These are phyloP conservation scores for Campoplex capitator DNA, from an alignment of 2,888 invertebrate species.

Conservation along the genomic window DNA sequence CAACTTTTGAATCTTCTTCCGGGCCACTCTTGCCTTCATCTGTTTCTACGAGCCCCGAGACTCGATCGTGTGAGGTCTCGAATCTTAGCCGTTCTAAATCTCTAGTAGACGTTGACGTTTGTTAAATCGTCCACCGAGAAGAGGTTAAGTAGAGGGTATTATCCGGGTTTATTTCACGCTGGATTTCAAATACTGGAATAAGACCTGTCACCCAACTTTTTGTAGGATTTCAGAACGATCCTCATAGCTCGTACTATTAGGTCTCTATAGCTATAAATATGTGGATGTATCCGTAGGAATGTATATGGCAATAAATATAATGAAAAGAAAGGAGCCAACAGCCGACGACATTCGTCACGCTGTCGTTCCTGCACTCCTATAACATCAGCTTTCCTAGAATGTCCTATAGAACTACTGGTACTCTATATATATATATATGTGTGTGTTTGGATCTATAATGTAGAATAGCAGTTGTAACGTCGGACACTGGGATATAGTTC, in stretches of 20 bases:
- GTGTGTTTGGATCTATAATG: slow-evolving; percentile 15
- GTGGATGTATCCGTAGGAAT: not conserved
- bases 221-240: slow-evolving; percentile 43
- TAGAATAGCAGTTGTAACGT: slow-evolving; percentile 29
- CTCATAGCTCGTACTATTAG: slow-evolving; percentile 3
- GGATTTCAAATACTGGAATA: slow-evolving; percentile 43
- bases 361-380: slow-evolving; percentile 53
- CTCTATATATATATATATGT: not conserved
- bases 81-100: slow-evolving; percentile 32
- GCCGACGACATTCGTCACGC: slow-evolving; percentile 66
- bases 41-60: slow-evolving; percentile 14
- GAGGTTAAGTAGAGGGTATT: slow-evolving; percentile 57
- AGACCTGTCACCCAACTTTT: slow-evolving; percentile 32
- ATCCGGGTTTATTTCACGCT: slow-evolving; percentile 63
- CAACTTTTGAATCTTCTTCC: not conserved
- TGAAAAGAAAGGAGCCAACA: slow-evolving; percentile 46
- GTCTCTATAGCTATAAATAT: not conserved
- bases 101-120: slow-evolving; percentile 33
- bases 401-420: slow-evolving; percentile 15
- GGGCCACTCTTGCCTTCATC: not conserved
- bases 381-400: slow-evolving; percentile 44
- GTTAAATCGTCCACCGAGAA: slow-evolving; percentile 38
- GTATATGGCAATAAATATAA: not conserved
- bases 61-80: slow-evolving; percentile 51
- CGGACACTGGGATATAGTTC: slow-evolving; percentile 54